Evolutionary conservation across 2,113 vertebrate species (phyloP).

Genomic region (Lepidothrix coronata): DNA sequence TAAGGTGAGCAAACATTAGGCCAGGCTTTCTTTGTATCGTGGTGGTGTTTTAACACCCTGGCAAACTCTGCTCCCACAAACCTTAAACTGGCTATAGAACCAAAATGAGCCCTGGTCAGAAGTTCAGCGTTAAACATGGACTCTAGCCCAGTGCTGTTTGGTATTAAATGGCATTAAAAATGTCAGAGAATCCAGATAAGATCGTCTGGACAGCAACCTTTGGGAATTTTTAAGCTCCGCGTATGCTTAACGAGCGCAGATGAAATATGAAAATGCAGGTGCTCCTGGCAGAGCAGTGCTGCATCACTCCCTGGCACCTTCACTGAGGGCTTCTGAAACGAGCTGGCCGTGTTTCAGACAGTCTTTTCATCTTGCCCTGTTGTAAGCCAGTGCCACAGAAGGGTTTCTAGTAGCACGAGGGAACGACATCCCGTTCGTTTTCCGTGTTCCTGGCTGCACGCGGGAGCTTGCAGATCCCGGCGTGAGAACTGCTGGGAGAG

Average conservation of each 20-base stretch:
- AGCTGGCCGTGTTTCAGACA: not conserved
- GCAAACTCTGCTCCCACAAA: not conserved
- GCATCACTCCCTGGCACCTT: not conserved
- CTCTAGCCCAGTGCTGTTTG: not conserved
- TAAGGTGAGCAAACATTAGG: not conserved
- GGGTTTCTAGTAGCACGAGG: not conserved
- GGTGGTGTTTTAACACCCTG: not conserved
- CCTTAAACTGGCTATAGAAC: not conserved
- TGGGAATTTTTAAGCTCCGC: not conserved
- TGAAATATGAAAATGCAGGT: not conserved
- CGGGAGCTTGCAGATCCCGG: not conserved
- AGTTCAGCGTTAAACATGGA: not conserved
- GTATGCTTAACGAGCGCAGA: not conserved
- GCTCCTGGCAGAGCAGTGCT: accelerated
- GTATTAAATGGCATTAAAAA: not conserved
- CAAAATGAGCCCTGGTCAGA: not conserved
- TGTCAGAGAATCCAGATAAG: not conserved
- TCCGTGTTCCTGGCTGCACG: not conserved
- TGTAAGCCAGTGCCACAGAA: not conserved
- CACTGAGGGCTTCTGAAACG: not conserved
- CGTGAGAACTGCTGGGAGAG: accelerated
- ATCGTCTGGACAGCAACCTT: not conserved
- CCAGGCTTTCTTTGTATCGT: not conserved
- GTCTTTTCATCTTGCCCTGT: not conserved
- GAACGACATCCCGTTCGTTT: accelerated